phyloP scores from a whole-genome alignment of 2,797 vertebrate species.

The Tolypeutes matacus region DNA sequence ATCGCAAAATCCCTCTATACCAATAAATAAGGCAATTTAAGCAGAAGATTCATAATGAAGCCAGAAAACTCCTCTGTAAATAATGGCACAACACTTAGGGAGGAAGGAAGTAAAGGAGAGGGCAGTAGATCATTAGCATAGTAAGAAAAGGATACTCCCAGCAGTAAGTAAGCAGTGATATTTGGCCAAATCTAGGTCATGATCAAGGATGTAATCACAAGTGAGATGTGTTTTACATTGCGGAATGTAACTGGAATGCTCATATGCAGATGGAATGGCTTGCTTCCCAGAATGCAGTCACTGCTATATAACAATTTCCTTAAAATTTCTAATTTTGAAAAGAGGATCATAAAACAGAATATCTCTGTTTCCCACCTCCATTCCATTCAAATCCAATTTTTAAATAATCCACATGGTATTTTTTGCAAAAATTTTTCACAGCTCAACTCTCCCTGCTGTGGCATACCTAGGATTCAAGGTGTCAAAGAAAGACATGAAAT shows the following conservation, averaged over 20 bases:
- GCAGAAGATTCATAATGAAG: slow-evolving; percentile 62
- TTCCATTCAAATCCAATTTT: slow-evolving; percentile 41
- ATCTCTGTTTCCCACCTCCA: slow-evolving; percentile 19
- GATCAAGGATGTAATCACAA: slow-evolving; percentile 70
- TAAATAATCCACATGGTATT: neutral
- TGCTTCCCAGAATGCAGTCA: slow-evolving; percentile 72
- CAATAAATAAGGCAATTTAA: slow-evolving; percentile 77
- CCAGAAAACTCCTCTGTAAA: slow-evolving; percentile 63
- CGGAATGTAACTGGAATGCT: neutral
- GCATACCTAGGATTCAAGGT: neutral
- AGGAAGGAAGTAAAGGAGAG: slow-evolving; percentile 56
- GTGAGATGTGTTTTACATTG: slow-evolving; percentile 55
- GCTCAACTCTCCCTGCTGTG: slow-evolving; percentile 18
- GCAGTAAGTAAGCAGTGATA: slow-evolving; percentile 58
- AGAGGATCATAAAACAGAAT: slow-evolving; percentile 56
- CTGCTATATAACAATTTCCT: slow-evolving; percentile 39
- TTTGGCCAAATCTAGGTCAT: slow-evolving; percentile 69
- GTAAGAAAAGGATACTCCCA: slow-evolving; percentile 46
- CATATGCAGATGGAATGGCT: slow-evolving; percentile 71
- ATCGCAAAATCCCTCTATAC: slow-evolving; percentile 72
- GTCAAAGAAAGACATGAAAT: slow-evolving; percentile 22
- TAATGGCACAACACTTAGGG: slow-evolving; percentile 48
- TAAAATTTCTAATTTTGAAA: slow-evolving; percentile 66
- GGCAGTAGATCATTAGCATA: slow-evolving; percentile 59
- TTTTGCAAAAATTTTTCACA: slow-evolving; percentile 62